Evolutionary conservation across 1,140 invertebrate species (phyloP), one percentile per base, ranked within the genome.

Genomic region (Propsilocerus akamusi): DNA sequence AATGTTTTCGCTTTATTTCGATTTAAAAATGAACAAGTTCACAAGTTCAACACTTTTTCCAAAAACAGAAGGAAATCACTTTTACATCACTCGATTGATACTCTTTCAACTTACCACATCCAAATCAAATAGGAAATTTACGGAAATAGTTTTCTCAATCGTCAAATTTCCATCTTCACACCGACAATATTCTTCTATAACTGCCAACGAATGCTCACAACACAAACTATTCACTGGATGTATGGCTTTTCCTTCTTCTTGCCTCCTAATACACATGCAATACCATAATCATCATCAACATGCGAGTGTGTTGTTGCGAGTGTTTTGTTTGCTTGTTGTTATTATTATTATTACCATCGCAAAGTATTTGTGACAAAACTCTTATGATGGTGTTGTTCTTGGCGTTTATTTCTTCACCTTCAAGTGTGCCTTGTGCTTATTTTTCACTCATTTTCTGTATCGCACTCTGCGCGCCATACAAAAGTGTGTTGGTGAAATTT

Each of bases 331-430:
- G 17, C 4, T 41, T 41, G n/a, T n/a, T n/a, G n/a, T n/a, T n/a
- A n/a, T n/a, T n/a, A n/a, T n/a, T n/a, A n/a, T n/a, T n/a, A n/a
- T n/a, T n/a, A n/a, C n/a, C n/a, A n/a, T n/a, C 22, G 34, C 17
- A 20, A 8, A 41, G 14, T 10, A 10, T 41, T 20, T 41, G 34
- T 41, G 34, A 41, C 34, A 41, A 41, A n/a, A 41, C 34, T 41
- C 34, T 41, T 41, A 41, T 41, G 34, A 41, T 41, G 34, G 34
- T 41, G 34, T 41, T 41, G 34, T 41, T 41, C 34, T 41, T 20
- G 34, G 34, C 34, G 34, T 41, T 41, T 41, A 41, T 41, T 41
- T 41, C 22, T 41, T 41, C 34, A 41, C 34, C 34, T 41, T 41
- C 22, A n/a, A 20, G 34, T 41, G 34, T 41, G 34, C 22, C 34